Evolutionary conservation across 64 coral and sea anemone species (phyloP).

Genomic region (Hydrozoanthus tunicans): DNA sequence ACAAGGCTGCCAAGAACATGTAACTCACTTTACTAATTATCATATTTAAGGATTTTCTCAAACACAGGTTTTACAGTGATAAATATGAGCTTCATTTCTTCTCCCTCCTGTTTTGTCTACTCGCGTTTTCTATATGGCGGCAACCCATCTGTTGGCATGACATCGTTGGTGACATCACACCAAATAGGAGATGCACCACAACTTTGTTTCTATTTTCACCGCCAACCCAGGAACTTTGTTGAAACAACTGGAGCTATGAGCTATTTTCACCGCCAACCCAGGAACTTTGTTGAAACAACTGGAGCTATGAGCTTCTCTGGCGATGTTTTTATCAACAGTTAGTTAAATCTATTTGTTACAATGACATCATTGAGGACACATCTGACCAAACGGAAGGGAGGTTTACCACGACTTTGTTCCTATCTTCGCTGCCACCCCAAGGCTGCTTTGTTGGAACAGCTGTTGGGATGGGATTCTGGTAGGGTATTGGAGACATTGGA

Average conservation of each 20-base stretch:
- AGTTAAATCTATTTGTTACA: not conserved
- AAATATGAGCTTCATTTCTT: too few species aligned
- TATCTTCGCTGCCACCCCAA: not conserved
- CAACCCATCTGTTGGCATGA: not conserved
- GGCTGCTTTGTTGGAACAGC: not conserved
- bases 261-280: not conserved
- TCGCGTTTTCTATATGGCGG: too few species aligned
- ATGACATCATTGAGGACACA: constrained; percentile 13
- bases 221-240: not conserved
- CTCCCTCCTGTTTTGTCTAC: too few species aligned
- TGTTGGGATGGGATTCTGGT: not conserved
- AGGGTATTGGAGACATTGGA: constrained; percentile 35
- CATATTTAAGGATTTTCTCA: too few species aligned
- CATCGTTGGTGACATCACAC: constrained; percentile 9
- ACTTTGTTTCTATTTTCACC: constrained; percentile 5
- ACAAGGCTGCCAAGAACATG: too few species aligned
- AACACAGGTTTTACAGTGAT: too few species aligned
- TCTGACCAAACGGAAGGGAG: constrained; percentile 48
- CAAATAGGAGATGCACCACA: constrained; percentile 20
- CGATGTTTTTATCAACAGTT: too few species aligned
- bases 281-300: not conserved
- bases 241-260: not conserved
- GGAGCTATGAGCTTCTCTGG: not conserved
- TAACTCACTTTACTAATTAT: too few species aligned
- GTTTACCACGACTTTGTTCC: constrained; percentile 43